Percentiles rank a stretch among this genome's conserved stretches.
phyloP scores from a whole-genome alignment of 2,888 invertebrate genomes.

The Seira musarum region DNA sequence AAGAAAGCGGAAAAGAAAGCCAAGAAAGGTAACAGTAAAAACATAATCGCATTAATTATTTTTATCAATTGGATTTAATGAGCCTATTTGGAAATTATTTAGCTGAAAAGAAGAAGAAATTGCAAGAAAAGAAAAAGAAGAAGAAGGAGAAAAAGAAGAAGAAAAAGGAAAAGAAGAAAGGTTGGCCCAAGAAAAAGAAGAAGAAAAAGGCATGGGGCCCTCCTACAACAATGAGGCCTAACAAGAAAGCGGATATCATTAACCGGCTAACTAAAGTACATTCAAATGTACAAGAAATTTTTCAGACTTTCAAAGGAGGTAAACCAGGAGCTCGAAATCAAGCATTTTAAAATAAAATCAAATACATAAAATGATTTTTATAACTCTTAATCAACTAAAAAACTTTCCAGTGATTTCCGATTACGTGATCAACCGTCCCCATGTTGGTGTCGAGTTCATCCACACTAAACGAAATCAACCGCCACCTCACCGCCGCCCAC shows the following conservation, averaged over 20 bases:
- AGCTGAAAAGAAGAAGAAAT: conserved; percentile 4
- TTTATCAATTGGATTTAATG: neutral
- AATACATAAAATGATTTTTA: neutral
- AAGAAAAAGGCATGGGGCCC: conserved; percentile 46
- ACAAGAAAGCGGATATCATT: conserved; percentile 59
- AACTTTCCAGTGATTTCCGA: conserved; percentile 52
- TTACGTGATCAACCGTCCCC: conserved; percentile 60
- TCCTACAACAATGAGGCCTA: conserved; percentile 39
- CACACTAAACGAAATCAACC: conserved; percentile 39
- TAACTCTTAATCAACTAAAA: conserved; percentile 2
- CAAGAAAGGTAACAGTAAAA: neutral
- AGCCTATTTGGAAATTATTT: too few species aligned
- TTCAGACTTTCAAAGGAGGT: conserved; percentile 61
- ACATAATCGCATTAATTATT: neutral
- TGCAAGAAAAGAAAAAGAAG: conserved; percentile 38
- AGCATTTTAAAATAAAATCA: neutral
- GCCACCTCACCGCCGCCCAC: conserved; percentile 27
- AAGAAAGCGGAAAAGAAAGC: too few species aligned
- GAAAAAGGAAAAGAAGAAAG: conserved; percentile 33
- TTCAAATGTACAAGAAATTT: conserved; percentile 58
- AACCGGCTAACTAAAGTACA: conserved; percentile 62
- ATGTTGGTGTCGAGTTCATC: conserved; percentile 58
- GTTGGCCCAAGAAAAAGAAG: conserved; percentile 41
- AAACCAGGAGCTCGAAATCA: too few species aligned
- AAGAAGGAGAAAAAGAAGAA: conserved; percentile 47